Conservation (phyloP, 2,888 invertebrate species). For the Trilocha varians region DNA sequence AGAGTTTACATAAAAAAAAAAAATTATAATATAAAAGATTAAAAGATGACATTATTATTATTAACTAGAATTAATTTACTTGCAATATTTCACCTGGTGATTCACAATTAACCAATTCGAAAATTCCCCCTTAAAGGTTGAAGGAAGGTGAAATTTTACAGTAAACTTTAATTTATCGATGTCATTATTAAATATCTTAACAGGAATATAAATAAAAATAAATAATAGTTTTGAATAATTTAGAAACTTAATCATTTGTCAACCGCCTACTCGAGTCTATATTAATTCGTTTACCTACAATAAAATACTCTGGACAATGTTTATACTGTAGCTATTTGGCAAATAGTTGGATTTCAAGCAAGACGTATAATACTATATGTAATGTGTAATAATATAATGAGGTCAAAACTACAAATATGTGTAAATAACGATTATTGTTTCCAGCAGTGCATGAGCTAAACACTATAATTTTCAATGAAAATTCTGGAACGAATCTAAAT, state of each 20-base stretch:
- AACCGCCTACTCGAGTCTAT: conserved; percentile 19
- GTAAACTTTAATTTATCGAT: too few species aligned
- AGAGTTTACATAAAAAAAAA: too few species aligned
- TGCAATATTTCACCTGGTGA: too few species aligned
- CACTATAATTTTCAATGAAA: not conserved
- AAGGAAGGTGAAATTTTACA: too few species aligned
- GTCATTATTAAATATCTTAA: not conserved
- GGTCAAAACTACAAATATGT: not conserved
- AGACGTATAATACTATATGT: conserved; percentile 4
- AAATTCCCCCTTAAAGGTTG: too few species aligned
- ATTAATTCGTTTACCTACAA: conserved; percentile 19
- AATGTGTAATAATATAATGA: conserved; percentile 5
- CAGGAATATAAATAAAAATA: not conserved
- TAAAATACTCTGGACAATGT: conserved; percentile 9
- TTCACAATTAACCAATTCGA: too few species aligned
- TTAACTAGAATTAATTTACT: too few species aligned
- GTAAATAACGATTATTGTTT: not conserved
- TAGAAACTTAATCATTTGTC: conserved; percentile 8
- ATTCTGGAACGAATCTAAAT: not conserved
- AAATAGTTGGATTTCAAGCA: not conserved
- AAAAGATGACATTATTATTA: too few species aligned
- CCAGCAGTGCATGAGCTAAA: not conserved
- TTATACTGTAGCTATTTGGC: not conserved
- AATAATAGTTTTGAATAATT: not conserved
- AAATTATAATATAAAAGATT: too few species aligned